Conservation (phyloP, 2,113 vertebrate species). For the Silurus asotus region DNA sequence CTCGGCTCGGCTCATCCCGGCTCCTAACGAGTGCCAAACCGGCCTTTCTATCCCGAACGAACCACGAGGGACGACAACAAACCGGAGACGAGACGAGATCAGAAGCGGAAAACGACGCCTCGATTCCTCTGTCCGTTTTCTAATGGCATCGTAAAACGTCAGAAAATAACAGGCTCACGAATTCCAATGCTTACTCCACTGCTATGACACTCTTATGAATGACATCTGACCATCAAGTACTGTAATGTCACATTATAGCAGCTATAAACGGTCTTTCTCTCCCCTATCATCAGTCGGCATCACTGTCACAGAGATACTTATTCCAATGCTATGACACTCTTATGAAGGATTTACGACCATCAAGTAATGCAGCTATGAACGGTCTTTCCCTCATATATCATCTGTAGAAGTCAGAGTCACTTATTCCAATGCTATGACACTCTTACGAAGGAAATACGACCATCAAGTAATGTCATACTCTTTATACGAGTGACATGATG, state of each 20-base stretch:
- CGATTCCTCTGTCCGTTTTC: constrained; percentile 16
- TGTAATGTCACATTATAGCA: too few species aligned
- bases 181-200: too few species aligned
- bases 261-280: too few species aligned
- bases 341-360: not conserved
- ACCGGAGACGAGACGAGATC: constrained; percentile 21
- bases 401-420: too few species aligned
- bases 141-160: constrained; percentile 31
- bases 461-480: too few species aligned
- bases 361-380: too few species aligned
- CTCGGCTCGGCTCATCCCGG: constrained; percentile 34
- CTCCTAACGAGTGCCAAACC: constrained; percentile 65
- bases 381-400: too few species aligned
- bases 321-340: not conserved
- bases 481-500: too few species aligned
- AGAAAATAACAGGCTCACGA: not conserved
- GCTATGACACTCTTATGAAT: too few species aligned
- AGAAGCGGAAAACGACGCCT: not conserved
- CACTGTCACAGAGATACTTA: not conserved
- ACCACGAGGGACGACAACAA: constrained; percentile 30
- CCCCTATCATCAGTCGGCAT: too few species aligned
- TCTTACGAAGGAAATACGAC: not conserved
- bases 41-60: constrained; percentile 13
- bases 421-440: not conserved
- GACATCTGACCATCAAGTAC: too few species aligned